These are phyloP conservation scores for Achlya flavicornis DNA, from an alignment of 2,888 invertebrate species.

Conservation along the genomic window DNA sequence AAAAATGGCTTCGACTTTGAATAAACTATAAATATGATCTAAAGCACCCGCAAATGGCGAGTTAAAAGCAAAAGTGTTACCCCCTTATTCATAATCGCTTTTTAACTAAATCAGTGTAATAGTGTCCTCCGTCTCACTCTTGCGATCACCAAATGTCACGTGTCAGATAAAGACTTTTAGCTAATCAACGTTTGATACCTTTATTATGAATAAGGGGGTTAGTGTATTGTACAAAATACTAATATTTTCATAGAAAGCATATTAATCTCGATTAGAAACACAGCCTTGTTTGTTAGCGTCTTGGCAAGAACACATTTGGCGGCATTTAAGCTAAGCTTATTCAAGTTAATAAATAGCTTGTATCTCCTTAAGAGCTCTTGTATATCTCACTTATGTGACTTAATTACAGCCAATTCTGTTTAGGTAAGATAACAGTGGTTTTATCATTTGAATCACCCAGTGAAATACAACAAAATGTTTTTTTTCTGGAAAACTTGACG, in stretches of 20 bases:
- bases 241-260: background rate
- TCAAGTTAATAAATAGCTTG: background rate
- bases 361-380: constrained; percentile 5
- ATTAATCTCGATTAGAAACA: background rate
- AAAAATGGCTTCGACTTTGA: too few species aligned
- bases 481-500: background rate
- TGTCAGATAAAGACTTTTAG: too few species aligned
- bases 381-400: background rate
- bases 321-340: background rate
- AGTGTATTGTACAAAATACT: too few species aligned
- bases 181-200: too few species aligned
- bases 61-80: too few species aligned
- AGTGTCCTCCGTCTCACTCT: too few species aligned
- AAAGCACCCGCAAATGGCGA: too few species aligned
- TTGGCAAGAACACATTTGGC: constrained; percentile 1
- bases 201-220: too few species aligned
- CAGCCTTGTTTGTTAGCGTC: background rate
- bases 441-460: background rate
- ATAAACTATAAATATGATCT: too few species aligned
- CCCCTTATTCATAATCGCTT: too few species aligned
- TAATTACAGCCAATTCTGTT: background rate
- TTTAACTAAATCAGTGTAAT: too few species aligned
- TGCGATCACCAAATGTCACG: too few species aligned
- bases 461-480: background rate
- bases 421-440: background rate